phyloP scores from a whole-genome alignment of 2,113 vertebrate species.

The Hippolais icterina region DNA sequence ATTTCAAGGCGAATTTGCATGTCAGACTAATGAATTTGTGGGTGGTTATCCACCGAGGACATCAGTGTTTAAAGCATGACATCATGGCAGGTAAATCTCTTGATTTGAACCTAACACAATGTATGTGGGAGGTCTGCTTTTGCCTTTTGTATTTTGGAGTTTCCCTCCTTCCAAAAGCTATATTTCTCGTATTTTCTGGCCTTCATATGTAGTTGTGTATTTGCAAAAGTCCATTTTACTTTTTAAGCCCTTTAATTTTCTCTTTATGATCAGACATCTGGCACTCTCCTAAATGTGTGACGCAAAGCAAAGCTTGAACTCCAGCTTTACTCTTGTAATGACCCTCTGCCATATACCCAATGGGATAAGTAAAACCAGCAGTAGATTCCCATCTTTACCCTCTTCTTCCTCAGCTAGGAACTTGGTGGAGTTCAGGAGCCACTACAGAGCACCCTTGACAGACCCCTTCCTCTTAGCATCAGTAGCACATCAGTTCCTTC shows the following conservation, averaged over 20 bases:
- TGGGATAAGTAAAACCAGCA: not conserved
- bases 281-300: not conserved
- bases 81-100: not conserved
- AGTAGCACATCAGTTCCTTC: not conserved
- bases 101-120: not conserved
- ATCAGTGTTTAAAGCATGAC: not conserved
- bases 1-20: not conserved
- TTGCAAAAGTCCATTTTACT: not conserved
- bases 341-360: not conserved
- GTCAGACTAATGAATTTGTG: not conserved
- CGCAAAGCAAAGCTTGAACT: not conserved
- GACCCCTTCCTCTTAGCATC: not conserved
- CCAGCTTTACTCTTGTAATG: not conserved
- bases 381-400: not conserved
- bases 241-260: not conserved
- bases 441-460: not conserved
- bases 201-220: not conserved
- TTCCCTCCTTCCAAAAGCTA: not conserved
- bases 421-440: not conserved
- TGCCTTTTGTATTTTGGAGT: not conserved
- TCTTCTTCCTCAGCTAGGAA: not conserved
- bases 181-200: not conserved
- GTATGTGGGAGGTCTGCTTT: fast-evolving
- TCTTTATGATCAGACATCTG: not conserved
- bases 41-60: not conserved